Conservation (phyloP, 2,797 vertebrate species). For the Typhlichthys eigenmanni region DNA sequence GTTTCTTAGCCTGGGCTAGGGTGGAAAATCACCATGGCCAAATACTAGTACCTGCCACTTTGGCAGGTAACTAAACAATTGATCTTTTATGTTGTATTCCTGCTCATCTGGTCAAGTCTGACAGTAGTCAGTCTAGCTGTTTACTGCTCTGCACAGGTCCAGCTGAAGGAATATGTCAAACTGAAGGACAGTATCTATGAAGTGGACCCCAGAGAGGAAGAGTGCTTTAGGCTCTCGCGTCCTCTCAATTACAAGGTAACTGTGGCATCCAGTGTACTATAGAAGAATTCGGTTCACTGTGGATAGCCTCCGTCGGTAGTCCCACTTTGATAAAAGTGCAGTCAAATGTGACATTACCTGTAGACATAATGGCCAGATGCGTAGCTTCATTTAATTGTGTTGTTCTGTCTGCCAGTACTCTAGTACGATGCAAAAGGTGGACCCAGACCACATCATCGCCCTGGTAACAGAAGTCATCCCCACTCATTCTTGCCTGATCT, state of each 20-base stretch:
- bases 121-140: not conserved
- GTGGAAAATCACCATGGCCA: not conserved
- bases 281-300: no score
- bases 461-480: constrained; percentile 95
- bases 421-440: constrained; percentile 84
- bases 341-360: not conserved
- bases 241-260: constrained; percentile 85
- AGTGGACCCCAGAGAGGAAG: constrained; percentile 81
- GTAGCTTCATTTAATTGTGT: not conserved
- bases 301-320: no score
- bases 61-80: no score
- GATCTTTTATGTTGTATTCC: no score
- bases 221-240: constrained; percentile 84
- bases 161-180: constrained; percentile 93
- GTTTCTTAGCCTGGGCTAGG: not conserved
- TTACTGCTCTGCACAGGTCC: constrained; percentile 74
- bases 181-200: constrained; percentile 87
- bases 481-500: constrained; percentile 88
- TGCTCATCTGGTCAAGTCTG: no score
- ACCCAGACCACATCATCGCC: constrained; percentile 92
- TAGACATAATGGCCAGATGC: not conserved
- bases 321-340: no score
- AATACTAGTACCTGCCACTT: not conserved
- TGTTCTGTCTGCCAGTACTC: constrained; percentile 81
- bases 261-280: no score